Conservation (phyloP, 2,113 vertebrate genomes). For the Nerophis lumbriciformis region DNA sequence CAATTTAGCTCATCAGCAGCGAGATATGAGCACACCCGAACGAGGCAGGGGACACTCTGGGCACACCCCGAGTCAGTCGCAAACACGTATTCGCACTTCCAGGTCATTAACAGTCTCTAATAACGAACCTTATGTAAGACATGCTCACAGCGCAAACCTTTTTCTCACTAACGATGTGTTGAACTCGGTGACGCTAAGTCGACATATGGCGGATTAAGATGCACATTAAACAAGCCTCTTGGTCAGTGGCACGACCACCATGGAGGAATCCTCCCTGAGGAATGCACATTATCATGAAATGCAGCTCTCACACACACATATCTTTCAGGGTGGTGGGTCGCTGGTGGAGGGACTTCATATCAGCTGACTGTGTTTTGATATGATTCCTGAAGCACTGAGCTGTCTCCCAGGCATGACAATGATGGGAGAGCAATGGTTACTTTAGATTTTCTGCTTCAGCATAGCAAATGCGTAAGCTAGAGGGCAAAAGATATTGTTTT, state of each 20-base stretch:
- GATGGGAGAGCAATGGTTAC: constrained; percentile 19
- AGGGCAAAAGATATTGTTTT: too few species aligned
- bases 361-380: constrained; percentile 34
- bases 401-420: constrained; percentile 26
- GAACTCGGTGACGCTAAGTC: too few species aligned
- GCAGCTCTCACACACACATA: constrained; percentile 23
- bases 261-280: constrained; percentile 25
- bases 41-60: neutral
- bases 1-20: neutral
- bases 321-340: constrained; percentile 1
- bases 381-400: constrained; percentile 34
- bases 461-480: too few species aligned
- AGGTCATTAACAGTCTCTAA: too few species aligned
- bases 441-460: constrained; percentile 11
- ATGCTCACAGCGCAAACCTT: too few species aligned
- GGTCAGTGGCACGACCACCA: constrained; percentile 12
- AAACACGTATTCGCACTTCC: neutral
- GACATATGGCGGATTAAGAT: constrained; percentile 1
- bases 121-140: too few species aligned
- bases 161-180: too few species aligned
- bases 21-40: neutral
- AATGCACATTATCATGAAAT: constrained; percentile 29
- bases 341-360: neutral
- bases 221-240: constrained; percentile 8
- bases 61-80: neutral